Conservation (phyloP, 2,113 vertebrate genomes). For the Dendropsophus ebraccatus region DNA sequence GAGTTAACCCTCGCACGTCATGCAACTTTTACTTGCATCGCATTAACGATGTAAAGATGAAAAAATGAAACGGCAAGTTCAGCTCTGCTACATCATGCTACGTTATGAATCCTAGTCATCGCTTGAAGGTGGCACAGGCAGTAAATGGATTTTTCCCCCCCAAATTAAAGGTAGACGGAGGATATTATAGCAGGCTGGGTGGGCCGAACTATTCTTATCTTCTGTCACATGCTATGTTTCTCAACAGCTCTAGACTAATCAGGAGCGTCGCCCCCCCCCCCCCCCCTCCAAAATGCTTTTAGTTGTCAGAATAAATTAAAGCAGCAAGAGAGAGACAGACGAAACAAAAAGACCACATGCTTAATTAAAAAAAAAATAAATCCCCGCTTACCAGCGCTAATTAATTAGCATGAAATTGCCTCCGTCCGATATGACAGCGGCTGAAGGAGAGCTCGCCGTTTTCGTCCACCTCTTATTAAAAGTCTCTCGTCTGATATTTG, state of each 20-base stretch:
- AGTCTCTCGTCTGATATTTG: rapidly evolving
- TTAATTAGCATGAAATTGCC: slow-evolving; percentile 72
- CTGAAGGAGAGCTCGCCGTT: slow-evolving; percentile 32
- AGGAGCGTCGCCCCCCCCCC: slow-evolving; percentile 21
- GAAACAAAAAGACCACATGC: background rate
- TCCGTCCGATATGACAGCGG: slow-evolving; percentile 61
- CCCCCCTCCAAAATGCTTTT: slow-evolving; percentile 13
- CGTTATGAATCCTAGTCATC: no score
- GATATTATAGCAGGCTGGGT: slow-evolving; percentile 30
- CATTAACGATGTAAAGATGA: background rate
- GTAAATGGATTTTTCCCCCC: background rate
- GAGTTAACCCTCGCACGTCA: no score
- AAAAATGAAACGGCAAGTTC: background rate
- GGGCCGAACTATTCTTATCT: slow-evolving; percentile 38
- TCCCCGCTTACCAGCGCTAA: slow-evolving; percentile 60
- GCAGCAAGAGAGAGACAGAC: slow-evolving; percentile 43
- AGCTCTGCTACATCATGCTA: slow-evolving; percentile 7
- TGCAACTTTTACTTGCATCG: background rate
- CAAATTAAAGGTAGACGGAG: background rate
- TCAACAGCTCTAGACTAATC: slow-evolving; percentile 43
- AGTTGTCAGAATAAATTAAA: slow-evolving; percentile 50
- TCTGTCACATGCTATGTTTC: slow-evolving; percentile 42
- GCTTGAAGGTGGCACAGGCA: no score
- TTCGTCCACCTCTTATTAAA: background rate
- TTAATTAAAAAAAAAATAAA: slow-evolving; percentile 54